These are phyloP conservation scores for Sphenodon punctatus DNA, from an alignment of 2,797 vertebrate genomes.

Conservation along the genomic window DNA sequence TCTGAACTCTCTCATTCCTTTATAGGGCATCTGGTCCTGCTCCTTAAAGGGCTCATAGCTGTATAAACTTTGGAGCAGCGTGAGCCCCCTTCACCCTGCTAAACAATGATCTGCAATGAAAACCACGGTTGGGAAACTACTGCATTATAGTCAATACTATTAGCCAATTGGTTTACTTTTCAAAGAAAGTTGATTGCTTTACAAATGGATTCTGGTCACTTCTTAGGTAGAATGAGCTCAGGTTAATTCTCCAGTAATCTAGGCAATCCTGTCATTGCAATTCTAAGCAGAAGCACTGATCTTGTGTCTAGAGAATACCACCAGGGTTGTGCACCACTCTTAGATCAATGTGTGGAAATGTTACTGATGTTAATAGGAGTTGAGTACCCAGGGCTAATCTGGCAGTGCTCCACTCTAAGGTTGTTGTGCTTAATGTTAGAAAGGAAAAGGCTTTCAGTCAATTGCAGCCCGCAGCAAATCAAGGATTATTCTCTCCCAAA, in stretches of 20 bases:
- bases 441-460: background rate
- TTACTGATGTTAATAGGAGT: background rate
- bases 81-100: too few species aligned
- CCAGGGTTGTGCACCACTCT: background rate
- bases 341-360: background rate
- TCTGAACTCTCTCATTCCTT: too few species aligned
- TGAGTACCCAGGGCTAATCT: conserved; percentile 1
- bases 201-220: background rate
- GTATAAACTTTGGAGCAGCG: too few species aligned
- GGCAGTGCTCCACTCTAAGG: background rate
- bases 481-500: conserved; percentile 21
- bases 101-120: too few species aligned
- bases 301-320: background rate
- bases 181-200: background rate
- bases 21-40: too few species aligned
- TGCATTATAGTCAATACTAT: background rate
- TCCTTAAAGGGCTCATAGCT: too few species aligned
- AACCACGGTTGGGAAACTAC: too few species aligned
- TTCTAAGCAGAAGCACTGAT: conserved; percentile 5
- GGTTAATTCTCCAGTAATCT: conserved; percentile 13
- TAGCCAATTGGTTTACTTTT: background rate
- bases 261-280: background rate
- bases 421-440: background rate
- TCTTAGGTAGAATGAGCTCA: background rate
- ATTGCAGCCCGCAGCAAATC: background rate